A percentile compares a stretch with the other conserved stretches of the same genome.
phyloP scores from a whole-genome alignment of 1,140 invertebrate genomes.

The Hycleus cichorii region DNA sequence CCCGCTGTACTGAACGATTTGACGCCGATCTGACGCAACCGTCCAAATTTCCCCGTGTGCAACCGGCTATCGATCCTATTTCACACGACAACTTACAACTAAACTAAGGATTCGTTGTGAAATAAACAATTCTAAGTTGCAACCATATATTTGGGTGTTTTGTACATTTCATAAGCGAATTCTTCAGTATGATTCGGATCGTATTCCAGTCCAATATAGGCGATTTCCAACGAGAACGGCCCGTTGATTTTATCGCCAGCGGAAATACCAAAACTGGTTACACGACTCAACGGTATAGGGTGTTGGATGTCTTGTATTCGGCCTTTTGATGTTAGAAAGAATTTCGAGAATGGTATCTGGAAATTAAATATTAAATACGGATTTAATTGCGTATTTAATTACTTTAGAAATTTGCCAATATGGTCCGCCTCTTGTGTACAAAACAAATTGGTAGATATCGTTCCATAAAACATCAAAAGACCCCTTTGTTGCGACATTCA shows the following conservation, averaged over 20 bases:
- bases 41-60: no score
- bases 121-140: slow-evolving; percentile 36
- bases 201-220: slow-evolving; percentile 78
- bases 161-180: slow-evolving; percentile 88
- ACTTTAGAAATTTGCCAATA: slow-evolving; percentile 91
- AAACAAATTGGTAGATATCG: slow-evolving; percentile 71
- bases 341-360: slow-evolving; percentile 93
- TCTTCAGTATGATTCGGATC: slow-evolving; percentile 71
- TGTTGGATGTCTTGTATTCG: slow-evolving; percentile 77
- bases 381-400: slow-evolving; percentile 13
- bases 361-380: slow-evolving; percentile 17
- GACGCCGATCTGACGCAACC: no score
- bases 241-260: slow-evolving; percentile 70
- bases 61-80: no score
- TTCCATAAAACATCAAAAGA: slow-evolving; percentile 75
- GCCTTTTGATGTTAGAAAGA: slow-evolving; percentile 76
- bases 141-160: slow-evolving; percentile 56
- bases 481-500: slow-evolving; percentile 66
- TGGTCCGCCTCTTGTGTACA: slow-evolving; percentile 90
- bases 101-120: no score
- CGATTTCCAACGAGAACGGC: slow-evolving; percentile 85
- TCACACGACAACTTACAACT: no score
- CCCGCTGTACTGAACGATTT: no score
- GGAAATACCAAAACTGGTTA: slow-evolving; percentile 75
- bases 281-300: slow-evolving; percentile 48